A percentile compares a stretch with the other conserved stretches of the same genome.
phyloP scores from a whole-genome alignment of 2,113 vertebrate genomes.

The Tapirus terrestris region DNA sequence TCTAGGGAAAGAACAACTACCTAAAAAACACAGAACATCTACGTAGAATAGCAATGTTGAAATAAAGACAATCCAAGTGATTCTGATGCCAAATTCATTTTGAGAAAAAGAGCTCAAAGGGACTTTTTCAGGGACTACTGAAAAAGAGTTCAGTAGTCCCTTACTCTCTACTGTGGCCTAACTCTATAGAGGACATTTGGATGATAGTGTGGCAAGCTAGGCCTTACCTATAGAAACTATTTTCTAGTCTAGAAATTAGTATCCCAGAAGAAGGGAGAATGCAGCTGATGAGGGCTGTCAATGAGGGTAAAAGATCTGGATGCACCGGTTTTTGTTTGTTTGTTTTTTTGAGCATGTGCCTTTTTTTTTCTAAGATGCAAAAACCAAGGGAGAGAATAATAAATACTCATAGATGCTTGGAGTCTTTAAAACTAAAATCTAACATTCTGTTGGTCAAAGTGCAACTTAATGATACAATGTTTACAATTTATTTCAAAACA shows the following conservation, averaged over 20 bases:
- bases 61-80: conserved; percentile 38
- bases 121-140: neutral
- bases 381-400: conserved; percentile 1
- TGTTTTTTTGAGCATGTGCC: neutral
- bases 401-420: neutral
- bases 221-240: neutral
- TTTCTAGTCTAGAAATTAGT: conserved; percentile 16
- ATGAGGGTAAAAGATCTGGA: neutral
- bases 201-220: neutral
- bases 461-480: conserved; percentile 15
- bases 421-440: conserved; percentile 44
- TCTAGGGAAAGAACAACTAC: neutral
- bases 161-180: neutral
- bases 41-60: neutral
- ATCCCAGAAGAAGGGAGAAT: neutral
- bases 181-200: neutral
- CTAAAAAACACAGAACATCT: neutral
- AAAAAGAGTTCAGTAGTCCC: neutral
- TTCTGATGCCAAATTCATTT: conserved; percentile 36
- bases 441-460: conserved; percentile 67
- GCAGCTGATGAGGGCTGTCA: neutral
- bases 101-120: conserved; percentile 15
- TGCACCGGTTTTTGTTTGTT: neutral
- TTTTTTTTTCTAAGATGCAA: conserved; percentile 2
- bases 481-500: neutral